Conservation (phyloP, 2,888 invertebrate genomes). For the Drosophila lacicola region DNA sequence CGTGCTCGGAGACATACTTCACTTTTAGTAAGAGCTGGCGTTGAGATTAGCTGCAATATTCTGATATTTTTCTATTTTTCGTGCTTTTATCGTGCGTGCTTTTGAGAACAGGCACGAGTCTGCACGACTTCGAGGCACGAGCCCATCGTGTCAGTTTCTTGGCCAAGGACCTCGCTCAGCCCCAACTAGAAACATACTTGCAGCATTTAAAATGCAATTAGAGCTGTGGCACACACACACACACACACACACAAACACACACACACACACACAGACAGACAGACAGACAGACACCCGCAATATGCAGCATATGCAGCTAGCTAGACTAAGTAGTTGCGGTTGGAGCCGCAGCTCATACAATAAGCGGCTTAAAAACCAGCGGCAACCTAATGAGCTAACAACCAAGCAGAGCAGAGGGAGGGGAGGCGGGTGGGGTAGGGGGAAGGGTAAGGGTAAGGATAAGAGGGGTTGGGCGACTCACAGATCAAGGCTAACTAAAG, state of each 20-base stretch:
- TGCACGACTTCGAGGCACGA: too few species aligned
- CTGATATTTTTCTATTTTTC: too few species aligned
- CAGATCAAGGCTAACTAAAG: slow-evolving; percentile 64
- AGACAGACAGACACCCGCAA: background rate
- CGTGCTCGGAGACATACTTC: too few species aligned
- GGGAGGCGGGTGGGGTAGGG: background rate
- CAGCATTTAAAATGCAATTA: slow-evolving; percentile 77
- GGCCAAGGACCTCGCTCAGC: background rate
- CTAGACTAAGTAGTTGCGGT: slow-evolving; percentile 30
- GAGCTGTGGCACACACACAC: slow-evolving; percentile 24
- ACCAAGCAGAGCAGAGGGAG: background rate
- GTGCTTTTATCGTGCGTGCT: too few species aligned
- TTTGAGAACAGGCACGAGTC: too few species aligned
- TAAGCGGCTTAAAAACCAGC: slow-evolving; percentile 71
- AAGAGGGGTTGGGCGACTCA: slow-evolving; percentile 3
- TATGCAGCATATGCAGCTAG: slow-evolving; percentile 43
- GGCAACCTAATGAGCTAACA: slow-evolving; percentile 59
- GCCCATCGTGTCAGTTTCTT: too few species aligned
- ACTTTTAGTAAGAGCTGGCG: too few species aligned
- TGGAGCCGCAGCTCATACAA: slow-evolving; percentile 43
- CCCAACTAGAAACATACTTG: slow-evolving; percentile 14
- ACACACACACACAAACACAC: background rate
- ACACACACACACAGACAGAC: background rate
- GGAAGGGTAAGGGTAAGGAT: background rate
- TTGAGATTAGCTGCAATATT: too few species aligned